A percentile compares a stretch with the other conserved stretches of the same genome.
These are phyloP conservation scores for Drosophila setifemur DNA, from an alignment of 1,140 invertebrate genomes.

Conservation along the genomic window DNA sequence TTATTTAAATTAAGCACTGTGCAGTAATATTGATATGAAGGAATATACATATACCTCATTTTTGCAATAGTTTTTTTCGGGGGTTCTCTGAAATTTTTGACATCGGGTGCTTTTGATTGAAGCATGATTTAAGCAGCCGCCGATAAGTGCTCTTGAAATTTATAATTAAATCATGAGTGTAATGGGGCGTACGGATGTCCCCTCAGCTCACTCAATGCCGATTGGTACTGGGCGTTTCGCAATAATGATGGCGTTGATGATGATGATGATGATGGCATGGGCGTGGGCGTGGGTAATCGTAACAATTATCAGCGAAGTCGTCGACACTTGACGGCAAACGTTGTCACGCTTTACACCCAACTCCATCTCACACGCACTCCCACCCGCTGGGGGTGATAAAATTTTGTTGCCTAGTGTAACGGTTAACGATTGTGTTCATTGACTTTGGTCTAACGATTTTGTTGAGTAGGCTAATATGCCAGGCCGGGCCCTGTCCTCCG, in stretches of 20 bases:
- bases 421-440: slow-evolving; percentile 73
- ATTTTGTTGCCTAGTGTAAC: slow-evolving; percentile 74
- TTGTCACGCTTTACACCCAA: slow-evolving; percentile 25
- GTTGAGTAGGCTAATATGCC: slow-evolving; percentile 70
- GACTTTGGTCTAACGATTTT: slow-evolving; percentile 67
- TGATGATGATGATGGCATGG: slow-evolving; percentile 26
- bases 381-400: slow-evolving; percentile 57
- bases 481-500: slow-evolving; percentile 6
- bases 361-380: not conserved
- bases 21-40: no score
- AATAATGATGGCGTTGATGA: not conserved
- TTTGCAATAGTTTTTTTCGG: no score
- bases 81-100: not conserved
- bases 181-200: slow-evolving; percentile 4
- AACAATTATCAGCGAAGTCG: slow-evolving; percentile 64
- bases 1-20: no score
- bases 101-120: not conserved
- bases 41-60: no score
- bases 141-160: slow-evolving; percentile 16
- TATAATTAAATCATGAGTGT: slow-evolving; percentile 63
- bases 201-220: not conserved
- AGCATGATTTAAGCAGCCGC: slow-evolving; percentile 10
- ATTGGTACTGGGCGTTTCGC: slow-evolving; percentile 3
- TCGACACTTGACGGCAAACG: slow-evolving; percentile 69
- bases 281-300: slow-evolving; percentile 53